phyloP scores from a whole-genome alignment of 2,113 vertebrate species.

The Nothobranchius kuhntae region DNA sequence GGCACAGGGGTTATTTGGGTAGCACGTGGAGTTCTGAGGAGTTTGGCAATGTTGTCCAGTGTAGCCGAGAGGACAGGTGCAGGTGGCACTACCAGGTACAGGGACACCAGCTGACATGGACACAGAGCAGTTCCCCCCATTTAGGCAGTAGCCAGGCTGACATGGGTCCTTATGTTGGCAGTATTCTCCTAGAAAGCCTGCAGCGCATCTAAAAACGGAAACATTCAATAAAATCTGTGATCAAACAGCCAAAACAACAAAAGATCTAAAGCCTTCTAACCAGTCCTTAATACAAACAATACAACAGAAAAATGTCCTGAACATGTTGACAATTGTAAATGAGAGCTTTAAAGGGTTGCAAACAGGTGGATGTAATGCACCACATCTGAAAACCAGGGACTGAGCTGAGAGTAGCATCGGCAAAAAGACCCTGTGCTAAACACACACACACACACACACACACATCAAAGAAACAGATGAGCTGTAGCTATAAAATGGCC shows the following conservation, averaged over 20 bases:
- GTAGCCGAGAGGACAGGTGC: slow-evolving; percentile 85
- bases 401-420: slow-evolving; percentile 10
- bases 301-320: slow-evolving; percentile 22
- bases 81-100: slow-evolving; percentile 81
- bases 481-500: slow-evolving; percentile 23
- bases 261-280: slow-evolving; percentile 13
- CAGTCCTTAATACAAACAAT: slow-evolving; percentile 10
- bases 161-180: slow-evolving; percentile 92
- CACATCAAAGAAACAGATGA: slow-evolving; percentile 31
- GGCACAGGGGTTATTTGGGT: slow-evolving; percentile 84
- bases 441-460: slow-evolving; percentile 12
- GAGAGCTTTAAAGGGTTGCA: slow-evolving; percentile 15
- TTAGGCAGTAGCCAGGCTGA: slow-evolving; percentile 83
- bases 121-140: slow-evolving; percentile 87
- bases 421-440: slow-evolving; percentile 2
- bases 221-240: slow-evolving; percentile 18
- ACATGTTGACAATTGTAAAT: slow-evolving; percentile 12
- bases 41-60: slow-evolving; percentile 84
- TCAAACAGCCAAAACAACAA: slow-evolving; percentile 7
- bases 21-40: slow-evolving; percentile 86
- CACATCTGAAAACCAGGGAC: slow-evolving; percentile 53
- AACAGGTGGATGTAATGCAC: slow-evolving; percentile 38
- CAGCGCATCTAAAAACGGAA: slow-evolving; percentile 82
- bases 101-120: slow-evolving; percentile 72
- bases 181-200: slow-evolving; percentile 89